Evolutionary conservation across 2,113 vertebrate genomes (phyloP).

Genomic region (Aegithalos caudatus): DNA sequence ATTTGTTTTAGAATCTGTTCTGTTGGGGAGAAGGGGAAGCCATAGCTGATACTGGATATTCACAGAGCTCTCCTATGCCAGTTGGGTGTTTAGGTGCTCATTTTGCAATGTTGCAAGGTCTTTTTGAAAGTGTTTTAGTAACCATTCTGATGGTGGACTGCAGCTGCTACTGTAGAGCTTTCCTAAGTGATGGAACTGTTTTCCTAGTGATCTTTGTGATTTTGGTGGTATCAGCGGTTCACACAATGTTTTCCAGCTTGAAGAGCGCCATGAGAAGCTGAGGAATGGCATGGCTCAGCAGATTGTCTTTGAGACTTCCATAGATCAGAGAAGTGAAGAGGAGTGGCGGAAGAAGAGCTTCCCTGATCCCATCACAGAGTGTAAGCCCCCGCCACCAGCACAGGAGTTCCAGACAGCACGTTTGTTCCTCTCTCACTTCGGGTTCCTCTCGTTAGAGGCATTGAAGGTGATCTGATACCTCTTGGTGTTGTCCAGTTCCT

Average conservation of each 20-base stretch:
- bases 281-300: conserved; percentile 88
- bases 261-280: conserved; percentile 88
- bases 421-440: conserved; percentile 94
- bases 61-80: background rate
- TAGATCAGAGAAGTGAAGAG: conserved; percentile 87
- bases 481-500: background rate
- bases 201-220: background rate
- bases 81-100: background rate
- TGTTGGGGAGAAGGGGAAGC: background rate
- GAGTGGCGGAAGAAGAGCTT: conserved; percentile 83
- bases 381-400: conserved; percentile 86
- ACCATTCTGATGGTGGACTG: background rate
- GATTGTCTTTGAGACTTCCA: conserved; percentile 84
- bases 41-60: background rate
- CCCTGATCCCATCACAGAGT: conserved; percentile 87
- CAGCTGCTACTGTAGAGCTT: background rate
- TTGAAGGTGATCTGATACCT: conserved; percentile 82
- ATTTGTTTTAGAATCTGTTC: background rate
- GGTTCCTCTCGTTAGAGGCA: conserved; percentile 92
- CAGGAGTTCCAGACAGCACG: conserved; percentile 97
- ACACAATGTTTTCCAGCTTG: conserved; percentile 77
- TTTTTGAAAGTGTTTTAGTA: background rate
- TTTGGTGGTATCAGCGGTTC: background rate
- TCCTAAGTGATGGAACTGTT: background rate
- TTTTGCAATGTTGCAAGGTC: background rate